These are phyloP conservation scores for Anguilla anguilla DNA, from an alignment of 2,797 vertebrate genomes.

Conservation along the genomic window DNA sequence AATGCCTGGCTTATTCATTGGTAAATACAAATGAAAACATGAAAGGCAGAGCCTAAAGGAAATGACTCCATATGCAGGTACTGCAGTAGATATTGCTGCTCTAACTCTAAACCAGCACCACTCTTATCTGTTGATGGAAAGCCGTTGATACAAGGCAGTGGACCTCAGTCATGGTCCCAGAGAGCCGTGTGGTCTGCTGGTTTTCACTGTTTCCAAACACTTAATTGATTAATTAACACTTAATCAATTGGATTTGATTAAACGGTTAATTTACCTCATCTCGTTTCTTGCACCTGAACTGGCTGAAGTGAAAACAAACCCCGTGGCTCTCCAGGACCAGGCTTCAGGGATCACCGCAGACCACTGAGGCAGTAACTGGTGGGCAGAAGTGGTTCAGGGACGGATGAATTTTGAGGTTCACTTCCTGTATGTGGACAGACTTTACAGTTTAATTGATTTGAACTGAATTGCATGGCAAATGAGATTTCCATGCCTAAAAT, in stretches of 20 bases:
- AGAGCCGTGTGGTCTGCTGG: too few species aligned
- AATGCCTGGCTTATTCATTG: background rate
- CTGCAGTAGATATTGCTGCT: background rate
- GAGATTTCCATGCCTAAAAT: background rate
- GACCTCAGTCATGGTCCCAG: too few species aligned
- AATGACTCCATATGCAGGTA: background rate
- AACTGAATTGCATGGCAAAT: background rate
- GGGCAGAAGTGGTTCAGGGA: background rate
- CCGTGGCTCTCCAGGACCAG: background rate
- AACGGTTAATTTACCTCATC: too few species aligned
- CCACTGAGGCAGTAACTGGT: background rate
- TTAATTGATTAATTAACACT: too few species aligned
- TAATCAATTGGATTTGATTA: too few species aligned
- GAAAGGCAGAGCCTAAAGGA: background rate
- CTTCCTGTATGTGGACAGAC: background rate
- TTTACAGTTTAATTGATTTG: background rate
- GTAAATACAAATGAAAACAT: background rate
- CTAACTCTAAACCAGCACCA: background rate
- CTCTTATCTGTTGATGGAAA: background rate
- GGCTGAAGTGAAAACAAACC: too few species aligned
- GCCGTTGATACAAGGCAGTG: too few species aligned
- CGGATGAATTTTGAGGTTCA: background rate
- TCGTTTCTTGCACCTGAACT: too few species aligned
- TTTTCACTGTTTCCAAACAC: too few species aligned
- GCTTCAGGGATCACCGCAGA: background rate